A percentile compares a stretch with the other conserved stretches of the same genome.
Evolutionary conservation across 2,797 vertebrate genomes (phyloP).

Genomic region (Coreius guichenoti): DNA sequence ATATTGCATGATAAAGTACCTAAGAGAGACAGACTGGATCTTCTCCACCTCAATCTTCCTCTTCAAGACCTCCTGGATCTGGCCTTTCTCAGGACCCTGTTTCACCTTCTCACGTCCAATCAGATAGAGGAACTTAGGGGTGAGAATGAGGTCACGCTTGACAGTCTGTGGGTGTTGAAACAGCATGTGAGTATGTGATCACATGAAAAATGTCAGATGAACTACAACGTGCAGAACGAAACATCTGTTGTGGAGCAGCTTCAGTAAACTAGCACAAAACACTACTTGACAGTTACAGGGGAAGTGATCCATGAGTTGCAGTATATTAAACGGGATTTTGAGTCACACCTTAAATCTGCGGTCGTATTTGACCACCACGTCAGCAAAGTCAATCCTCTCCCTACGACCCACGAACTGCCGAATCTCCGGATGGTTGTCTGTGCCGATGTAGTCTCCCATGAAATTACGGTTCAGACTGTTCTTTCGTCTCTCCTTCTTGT

Average conservation of each 20-base stretch:
- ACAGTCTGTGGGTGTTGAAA: slow-evolving; percentile 67
- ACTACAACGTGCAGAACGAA: neutral
- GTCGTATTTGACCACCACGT: slow-evolving; percentile 83
- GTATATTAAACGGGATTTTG: neutral
- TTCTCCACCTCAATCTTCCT: slow-evolving; percentile 82
- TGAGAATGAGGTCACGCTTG: slow-evolving; percentile 85
- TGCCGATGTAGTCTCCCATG: slow-evolving; percentile 85
- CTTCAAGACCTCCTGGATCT: slow-evolving; percentile 84
- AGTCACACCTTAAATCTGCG: slow-evolving; percentile 80
- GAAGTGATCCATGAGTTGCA: neutral
- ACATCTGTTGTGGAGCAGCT: neutral
- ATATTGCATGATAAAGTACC: slow-evolving; percentile 68
- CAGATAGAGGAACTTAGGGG: slow-evolving; percentile 82
- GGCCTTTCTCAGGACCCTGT: slow-evolving; percentile 85
- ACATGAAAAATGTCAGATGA: slow-evolving; percentile 17
- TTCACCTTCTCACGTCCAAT: slow-evolving; percentile 87
- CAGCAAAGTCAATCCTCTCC: slow-evolving; percentile 85
- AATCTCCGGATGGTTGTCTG: slow-evolving; percentile 82
- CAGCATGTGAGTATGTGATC: slow-evolving; percentile 19
- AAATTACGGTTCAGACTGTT: slow-evolving; percentile 90
- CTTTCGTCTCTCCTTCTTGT: slow-evolving; percentile 83
- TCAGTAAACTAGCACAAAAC: neutral
- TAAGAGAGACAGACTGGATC: slow-evolving; percentile 84
- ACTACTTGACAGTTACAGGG: neutral
- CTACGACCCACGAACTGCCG: slow-evolving; percentile 81